Evolutionary conservation across 2,888 invertebrate genomes (phyloP).

Genomic region (Chrysolina haemoptera): DNA sequence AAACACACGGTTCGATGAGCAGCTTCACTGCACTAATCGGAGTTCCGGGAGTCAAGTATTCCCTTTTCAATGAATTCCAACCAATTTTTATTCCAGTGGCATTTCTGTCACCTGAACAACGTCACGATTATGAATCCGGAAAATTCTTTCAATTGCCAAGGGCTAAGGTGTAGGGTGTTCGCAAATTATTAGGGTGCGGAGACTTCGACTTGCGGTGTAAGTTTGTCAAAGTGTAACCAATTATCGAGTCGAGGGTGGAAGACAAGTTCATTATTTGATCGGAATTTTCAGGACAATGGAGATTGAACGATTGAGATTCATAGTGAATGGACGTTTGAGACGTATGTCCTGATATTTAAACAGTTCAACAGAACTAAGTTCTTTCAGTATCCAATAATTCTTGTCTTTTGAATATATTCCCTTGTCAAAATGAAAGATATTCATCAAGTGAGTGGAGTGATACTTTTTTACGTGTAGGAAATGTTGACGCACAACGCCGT

Average conservation of each 20-base stretch:
- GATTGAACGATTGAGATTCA: slow-evolving; percentile 42
- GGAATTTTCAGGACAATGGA: slow-evolving; percentile 44
- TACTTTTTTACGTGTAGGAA: too few species aligned
- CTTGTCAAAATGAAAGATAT: too few species aligned
- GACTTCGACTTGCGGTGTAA: slow-evolving; percentile 45
- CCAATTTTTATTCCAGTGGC: slow-evolving; percentile 45
- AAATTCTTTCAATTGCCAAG: slow-evolving; percentile 34
- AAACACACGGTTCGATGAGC: slow-evolving; percentile 53
- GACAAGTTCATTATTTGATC: slow-evolving; percentile 45
- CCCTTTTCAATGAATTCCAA: slow-evolving; percentile 48
- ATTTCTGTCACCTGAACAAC: slow-evolving; percentile 46
- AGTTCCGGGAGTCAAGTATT: slow-evolving; percentile 49
- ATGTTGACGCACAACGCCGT: too few species aligned
- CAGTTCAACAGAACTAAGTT: too few species aligned
- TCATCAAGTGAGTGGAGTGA: too few species aligned
- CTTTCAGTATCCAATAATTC: too few species aligned
- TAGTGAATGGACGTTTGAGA: slow-evolving; percentile 7
- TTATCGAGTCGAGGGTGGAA: slow-evolving; percentile 46
- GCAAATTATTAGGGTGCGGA: slow-evolving; percentile 39
- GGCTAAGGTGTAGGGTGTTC: slow-evolving; percentile 22
- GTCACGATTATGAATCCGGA: slow-evolving; percentile 43
- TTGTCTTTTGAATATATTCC: too few species aligned
- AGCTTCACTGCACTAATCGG: slow-evolving; percentile 50
- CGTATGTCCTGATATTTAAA: slow-evolving; percentile 13
- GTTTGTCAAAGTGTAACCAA: slow-evolving; percentile 48